Evolutionary conservation across 1,140 invertebrate species (phyloP).

Genomic region (Adoxophyes honmai): DNA sequence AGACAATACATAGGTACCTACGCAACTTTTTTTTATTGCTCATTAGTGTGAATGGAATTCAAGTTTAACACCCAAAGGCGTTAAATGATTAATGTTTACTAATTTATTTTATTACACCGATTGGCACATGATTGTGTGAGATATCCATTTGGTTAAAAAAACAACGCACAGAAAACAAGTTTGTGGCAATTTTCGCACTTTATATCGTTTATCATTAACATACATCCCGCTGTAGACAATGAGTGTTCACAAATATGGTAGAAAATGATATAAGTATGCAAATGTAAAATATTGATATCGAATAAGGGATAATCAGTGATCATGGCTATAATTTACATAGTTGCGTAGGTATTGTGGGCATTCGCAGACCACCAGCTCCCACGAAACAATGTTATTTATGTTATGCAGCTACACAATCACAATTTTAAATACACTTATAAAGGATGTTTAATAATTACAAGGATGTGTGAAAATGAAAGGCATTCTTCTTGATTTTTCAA

Average conservation of each 20-base stretch:
- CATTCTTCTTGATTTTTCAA: too few relatives aligned
- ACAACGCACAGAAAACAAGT: too few relatives aligned
- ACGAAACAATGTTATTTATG: not conserved
- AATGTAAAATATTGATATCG: constrained; percentile 4
- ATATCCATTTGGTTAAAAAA: too few relatives aligned
- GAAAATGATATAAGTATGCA: not conserved
- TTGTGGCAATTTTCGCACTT: constrained; percentile 6
- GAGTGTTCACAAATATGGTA: not conserved
- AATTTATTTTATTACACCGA: too few relatives aligned
- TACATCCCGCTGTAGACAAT: not conserved
- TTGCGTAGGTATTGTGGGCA: constrained; percentile 1
- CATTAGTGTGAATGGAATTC: too few relatives aligned
- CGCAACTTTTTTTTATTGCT: too few relatives aligned
- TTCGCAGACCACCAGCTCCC: not conserved
- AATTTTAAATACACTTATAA: not conserved
- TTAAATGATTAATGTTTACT: too few relatives aligned
- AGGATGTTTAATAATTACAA: too few relatives aligned
- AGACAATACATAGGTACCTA: too few relatives aligned
- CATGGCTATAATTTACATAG: constrained; percentile 10
- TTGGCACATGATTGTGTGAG: too few relatives aligned
- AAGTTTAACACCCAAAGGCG: too few relatives aligned
- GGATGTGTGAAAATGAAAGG: too few relatives aligned
- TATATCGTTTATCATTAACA: not conserved
- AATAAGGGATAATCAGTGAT: not conserved
- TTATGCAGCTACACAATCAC: not conserved